Base-by-base conservation (phyloP, 2,113 vertebrate genomes). In the Cichladusa arquata region DNA sequence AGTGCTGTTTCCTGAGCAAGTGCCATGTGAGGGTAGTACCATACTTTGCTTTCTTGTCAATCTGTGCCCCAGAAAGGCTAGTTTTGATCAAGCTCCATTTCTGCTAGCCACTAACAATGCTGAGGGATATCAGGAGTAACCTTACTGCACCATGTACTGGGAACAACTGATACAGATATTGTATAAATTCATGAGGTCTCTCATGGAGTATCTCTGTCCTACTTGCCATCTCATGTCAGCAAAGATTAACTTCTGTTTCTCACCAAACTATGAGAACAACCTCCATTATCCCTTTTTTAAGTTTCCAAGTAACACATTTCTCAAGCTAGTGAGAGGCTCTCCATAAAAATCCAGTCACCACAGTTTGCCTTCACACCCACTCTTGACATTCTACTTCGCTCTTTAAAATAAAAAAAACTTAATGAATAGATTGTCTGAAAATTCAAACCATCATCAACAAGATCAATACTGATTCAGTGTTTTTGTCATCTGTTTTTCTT, bases 271-370 rank as follows among this genome's bases (percentile, higher is more conserved):
- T 48, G 58, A 48, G 33, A 88, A 76, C 82, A 93, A 90, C 71
- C 58, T 78, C 79, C 71, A 93, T 93, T 95, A 88, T 78, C 26
- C 45, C 53, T 84, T 83, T 90, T 91, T 76, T 45, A 81, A 90
- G 86, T 80, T 90, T 80, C 73, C 76, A 96, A 94, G 87, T 90
- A 93, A 94, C 81, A 88, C 73, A 82, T 90, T 93, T 85, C 81
- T 88, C 66, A 72, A 94, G 61, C 45, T 76, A 90, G 53, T 4
- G 9, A 94, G 86, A 93, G 86, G 92, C 34, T 88, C 85, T 93
- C 86, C 76, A 61, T 31, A 93, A 83, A 94, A 94, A 80, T 80
- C 72, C 85, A 94, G 76, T 83, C 71, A 94, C 82, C 76, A 88
- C 78, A 90, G 62, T 95, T 93, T 92, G 85, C 82, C 76, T 94